phyloP scores from a whole-genome alignment of 1,140 invertebrate species.

The Daktulosphaira vitifoliae region DNA sequence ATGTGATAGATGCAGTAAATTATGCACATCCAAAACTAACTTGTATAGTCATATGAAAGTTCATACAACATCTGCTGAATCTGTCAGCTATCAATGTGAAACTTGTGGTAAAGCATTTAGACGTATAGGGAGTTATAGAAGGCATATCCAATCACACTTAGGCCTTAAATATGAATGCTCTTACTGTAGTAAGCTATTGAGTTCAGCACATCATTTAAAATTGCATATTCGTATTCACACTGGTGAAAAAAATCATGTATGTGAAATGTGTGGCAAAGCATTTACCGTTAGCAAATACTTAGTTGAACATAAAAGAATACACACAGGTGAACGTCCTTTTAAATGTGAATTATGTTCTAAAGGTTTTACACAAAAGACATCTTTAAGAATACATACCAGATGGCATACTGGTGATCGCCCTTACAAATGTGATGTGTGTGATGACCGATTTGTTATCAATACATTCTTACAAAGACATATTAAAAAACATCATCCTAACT shows the following conservation, averaged over 20 bases:
- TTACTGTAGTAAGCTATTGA: conserved; percentile 19
- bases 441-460: conserved; percentile 45
- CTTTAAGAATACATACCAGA: conserved; percentile 45
- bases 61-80: conserved; percentile 53
- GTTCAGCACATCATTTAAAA: conserved; percentile 43
- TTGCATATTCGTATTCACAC: conserved; percentile 51
- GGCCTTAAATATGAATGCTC: conserved; percentile 27
- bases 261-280: conserved; percentile 72
- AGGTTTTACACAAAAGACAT: conserved; percentile 67
- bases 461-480: conserved; percentile 76
- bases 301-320: conserved; percentile 82
- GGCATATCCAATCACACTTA: conserved; percentile 43
- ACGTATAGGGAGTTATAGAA: conserved; percentile 61
- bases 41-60: conserved; percentile 56
- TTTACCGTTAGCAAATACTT: conserved; percentile 91
- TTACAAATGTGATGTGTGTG: conserved; percentile 47
- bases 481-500: conserved; percentile 26
- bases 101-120: conserved; percentile 71
- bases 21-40: conserved; percentile 35
- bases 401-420: conserved; percentile 54
- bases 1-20: conserved; percentile 35
- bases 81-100: conserved; percentile 69
- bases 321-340: conserved; percentile 72
- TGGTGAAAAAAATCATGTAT: conserved; percentile 58
- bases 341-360: conserved; percentile 72